A percentile compares a stretch with the other conserved stretches of the same genome.
Evolutionary conservation across 1,140 invertebrate genomes (phyloP).

Genomic region (Drosophila aff.): DNA sequence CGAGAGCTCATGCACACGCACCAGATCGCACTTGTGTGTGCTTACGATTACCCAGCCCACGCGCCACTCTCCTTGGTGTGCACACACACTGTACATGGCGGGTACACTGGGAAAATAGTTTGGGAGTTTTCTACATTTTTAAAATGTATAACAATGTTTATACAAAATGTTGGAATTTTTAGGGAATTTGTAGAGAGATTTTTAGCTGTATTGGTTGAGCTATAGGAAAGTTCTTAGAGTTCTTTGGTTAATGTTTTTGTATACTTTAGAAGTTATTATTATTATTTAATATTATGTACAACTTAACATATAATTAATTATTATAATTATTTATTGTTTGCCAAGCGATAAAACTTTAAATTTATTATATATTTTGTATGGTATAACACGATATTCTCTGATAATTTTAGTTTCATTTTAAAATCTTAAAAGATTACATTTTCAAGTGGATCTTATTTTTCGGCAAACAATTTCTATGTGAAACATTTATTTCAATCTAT

Average conservation of each 20-base stretch:
- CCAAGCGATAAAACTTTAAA: too few relatives aligned
- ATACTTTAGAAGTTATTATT: neutral
- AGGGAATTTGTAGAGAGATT: neutral
- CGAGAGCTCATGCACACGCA: slow-evolving; percentile 47
- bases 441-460: neutral
- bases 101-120: slow-evolving; percentile 2
- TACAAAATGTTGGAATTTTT: too few relatives aligned
- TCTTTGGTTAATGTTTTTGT: neutral
- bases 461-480: too few relatives aligned
- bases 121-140: neutral
- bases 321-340: too few relatives aligned
- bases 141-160: too few relatives aligned
- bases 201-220: neutral
- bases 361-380: too few relatives aligned
- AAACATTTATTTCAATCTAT: too few relatives aligned
- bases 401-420: neutral
- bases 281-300: too few relatives aligned
- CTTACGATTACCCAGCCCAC: slow-evolving; percentile 75
- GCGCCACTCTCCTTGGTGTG: slow-evolving; percentile 41
- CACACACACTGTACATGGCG: slow-evolving; percentile 21
- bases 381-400: too few relatives aligned
- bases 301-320: too few relatives aligned
- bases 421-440: neutral
- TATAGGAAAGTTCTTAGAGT: neutral
- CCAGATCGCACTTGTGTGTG: slow-evolving; percentile 55